These are phyloP conservation scores for Xylota sylvarum DNA, from an alignment of 2,888 invertebrate species.

Conservation along the genomic window DNA sequence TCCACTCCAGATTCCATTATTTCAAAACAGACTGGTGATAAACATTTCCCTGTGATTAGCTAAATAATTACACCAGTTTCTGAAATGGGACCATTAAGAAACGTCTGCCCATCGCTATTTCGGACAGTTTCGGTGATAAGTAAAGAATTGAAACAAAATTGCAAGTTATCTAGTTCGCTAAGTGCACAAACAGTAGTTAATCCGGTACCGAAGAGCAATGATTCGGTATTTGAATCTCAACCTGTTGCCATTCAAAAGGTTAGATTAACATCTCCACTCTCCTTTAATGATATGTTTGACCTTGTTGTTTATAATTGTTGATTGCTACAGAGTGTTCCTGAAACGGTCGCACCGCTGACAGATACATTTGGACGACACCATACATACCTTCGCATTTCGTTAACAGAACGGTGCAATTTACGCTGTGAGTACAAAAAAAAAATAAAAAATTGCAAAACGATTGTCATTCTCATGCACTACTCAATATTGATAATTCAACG, in stretches of 20 bases:
- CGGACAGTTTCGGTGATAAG: conserved; percentile 17
- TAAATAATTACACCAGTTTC: background rate
- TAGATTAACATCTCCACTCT: conserved; percentile 1
- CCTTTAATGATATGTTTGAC: background rate
- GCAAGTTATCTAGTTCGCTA: conserved; percentile 31
- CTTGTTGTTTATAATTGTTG: conserved; percentile 38
- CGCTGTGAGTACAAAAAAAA: conserved; percentile 91
- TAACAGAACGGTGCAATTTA: conserved; percentile 98
- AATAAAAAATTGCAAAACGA: background rate
- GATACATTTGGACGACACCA: conserved; percentile 96
- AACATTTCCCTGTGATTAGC: background rate
- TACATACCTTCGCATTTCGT: conserved; percentile 96
- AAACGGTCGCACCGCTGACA: conserved; percentile 85
- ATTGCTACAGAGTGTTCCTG: conserved; percentile 15
- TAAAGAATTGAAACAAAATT: conserved; percentile 27
- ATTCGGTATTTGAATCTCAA: conserved; percentile 20
- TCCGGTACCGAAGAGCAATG: conserved; percentile 18
- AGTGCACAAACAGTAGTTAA: conserved; percentile 26
- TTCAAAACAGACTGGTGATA: background rate
- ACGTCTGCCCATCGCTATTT: background rate
- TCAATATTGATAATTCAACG: background rate
- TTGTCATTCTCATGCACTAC: background rate
- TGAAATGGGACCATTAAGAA: conserved; percentile 40
- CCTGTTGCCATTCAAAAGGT: conserved; percentile 55
- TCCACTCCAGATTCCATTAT: background rate